These are phyloP conservation scores for Hydroisotoma schaefferi DNA, from an alignment of 2,888 invertebrate species.

Conservation along the genomic window DNA sequence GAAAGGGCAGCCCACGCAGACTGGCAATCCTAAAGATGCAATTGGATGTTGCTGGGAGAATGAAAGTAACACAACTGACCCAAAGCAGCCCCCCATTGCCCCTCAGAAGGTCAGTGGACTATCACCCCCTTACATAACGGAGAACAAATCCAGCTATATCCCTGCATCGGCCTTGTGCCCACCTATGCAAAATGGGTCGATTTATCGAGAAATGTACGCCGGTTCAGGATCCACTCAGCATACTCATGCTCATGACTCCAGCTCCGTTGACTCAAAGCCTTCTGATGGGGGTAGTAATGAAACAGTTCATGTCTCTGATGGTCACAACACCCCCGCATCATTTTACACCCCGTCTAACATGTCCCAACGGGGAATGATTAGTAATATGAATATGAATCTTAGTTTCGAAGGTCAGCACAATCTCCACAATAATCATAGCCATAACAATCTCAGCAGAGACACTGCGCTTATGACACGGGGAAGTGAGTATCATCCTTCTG, in stretches of 20 bases:
- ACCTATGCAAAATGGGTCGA: slow-evolving; percentile 35
- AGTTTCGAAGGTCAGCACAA: slow-evolving; percentile 22
- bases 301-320: slow-evolving; percentile 47
- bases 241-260: slow-evolving; percentile 46
- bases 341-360: slow-evolving; percentile 34
- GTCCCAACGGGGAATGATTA: slow-evolving; percentile 14
- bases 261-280: slow-evolving; percentile 47
- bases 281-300: slow-evolving; percentile 47
- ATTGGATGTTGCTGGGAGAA: slow-evolving; percentile 48
- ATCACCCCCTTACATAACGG: slow-evolving; percentile 38
- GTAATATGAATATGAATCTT: slow-evolving; percentile 23
- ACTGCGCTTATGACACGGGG: slow-evolving; percentile 20
- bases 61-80: slow-evolving; percentile 37
- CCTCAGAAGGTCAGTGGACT: slow-evolving; percentile 36
- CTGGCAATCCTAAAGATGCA: slow-evolving; percentile 38
- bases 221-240: slow-evolving; percentile 43
- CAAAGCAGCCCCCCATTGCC: slow-evolving; percentile 7
- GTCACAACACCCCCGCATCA: slow-evolving; percentile 41
- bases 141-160: slow-evolving; percentile 42
- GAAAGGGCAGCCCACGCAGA: slow-evolving; percentile 27
- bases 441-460: slow-evolving; percentile 41
- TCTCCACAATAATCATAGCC: slow-evolving; percentile 20
- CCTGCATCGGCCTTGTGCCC: slow-evolving; percentile 47
- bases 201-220: slow-evolving; percentile 48
- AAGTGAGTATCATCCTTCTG: slow-evolving; percentile 37